Evolutionary conservation across 2,888 invertebrate species (phyloP), one percentile per base, ranked within the genome.

Genomic region (Erebia ligea): DNA sequence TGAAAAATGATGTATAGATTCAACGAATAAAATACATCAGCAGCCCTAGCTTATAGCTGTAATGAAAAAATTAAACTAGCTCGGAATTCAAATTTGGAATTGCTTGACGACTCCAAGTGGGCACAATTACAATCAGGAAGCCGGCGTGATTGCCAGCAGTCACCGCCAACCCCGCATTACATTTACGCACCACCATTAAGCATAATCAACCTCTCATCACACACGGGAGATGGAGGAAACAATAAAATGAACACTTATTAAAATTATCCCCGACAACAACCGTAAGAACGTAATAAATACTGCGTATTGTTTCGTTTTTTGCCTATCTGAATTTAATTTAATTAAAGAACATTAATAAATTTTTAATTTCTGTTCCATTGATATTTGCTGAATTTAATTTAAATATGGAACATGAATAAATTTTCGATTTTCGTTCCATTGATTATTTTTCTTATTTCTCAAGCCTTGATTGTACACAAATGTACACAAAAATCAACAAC

Each of bases 131-230:
- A 89, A 86, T 87, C 84, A 89, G 88, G 87, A 89, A 89, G 83
- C 79, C 71, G 69, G 64, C 72, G 81, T 82, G 87, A 90, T 89
- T 90, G 85, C 86, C 77, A 78, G 81, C 79, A 77, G 81, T 80
- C 80, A 69, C 76, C 77, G 79, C 80, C 86, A 88, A 86, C 86
- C 90, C 86, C 85, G 89, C 83, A 62, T 92, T 92, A 92, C 80
- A 82, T 90, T 89, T 90, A 90, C 87, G 83, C 87, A 82, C 87
- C 83, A 86, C 84, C 85, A 91, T 91, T 91, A 91, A 83, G 79
- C 82, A 79, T 86, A 91, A 91, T 91, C 89, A 87, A 88, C 76
- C 84, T 85, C 82, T 85, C 89, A 89, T 87, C 91, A 89, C 88
- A 90, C 85, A 91, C 87, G 86, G 82, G 82, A 85, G 82, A 83